phyloP scores from a whole-genome alignment of 1,140 invertebrate species.

The Pseudomyrmex pallidus region DNA sequence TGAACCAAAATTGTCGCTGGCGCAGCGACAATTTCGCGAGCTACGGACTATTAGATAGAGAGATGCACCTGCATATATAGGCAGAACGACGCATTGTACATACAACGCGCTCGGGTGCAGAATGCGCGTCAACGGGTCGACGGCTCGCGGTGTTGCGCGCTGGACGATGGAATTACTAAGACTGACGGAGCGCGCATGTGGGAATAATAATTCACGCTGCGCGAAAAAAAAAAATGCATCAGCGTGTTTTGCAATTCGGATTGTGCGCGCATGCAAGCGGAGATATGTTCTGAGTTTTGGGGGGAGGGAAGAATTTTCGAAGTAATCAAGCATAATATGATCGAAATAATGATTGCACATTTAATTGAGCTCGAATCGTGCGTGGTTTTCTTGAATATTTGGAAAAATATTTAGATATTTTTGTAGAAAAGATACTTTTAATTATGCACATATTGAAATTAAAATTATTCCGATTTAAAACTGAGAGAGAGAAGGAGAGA shows the following conservation, averaged over 20 bases:
- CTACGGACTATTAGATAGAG: slow-evolving; percentile 31
- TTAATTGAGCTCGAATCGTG: not conserved
- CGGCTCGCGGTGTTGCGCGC: not conserved
- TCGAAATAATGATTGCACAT: not conserved
- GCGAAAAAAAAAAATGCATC: slow-evolving; percentile 29
- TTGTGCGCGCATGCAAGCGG: not conserved
- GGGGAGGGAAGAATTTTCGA: not conserved
- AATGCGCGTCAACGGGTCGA: not conserved
- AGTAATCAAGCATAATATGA: not conserved
- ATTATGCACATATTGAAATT: too few species aligned
- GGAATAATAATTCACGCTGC: slow-evolving; percentile 44
- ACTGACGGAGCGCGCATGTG: slow-evolving; percentile 25
- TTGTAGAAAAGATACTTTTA: too few species aligned
- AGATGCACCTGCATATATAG: slow-evolving; percentile 32
- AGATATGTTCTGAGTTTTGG: not conserved
- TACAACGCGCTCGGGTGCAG: not conserved
- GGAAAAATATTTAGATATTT: too few species aligned
- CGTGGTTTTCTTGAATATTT: too few species aligned
- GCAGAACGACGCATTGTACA: not conserved
- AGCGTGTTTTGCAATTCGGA: slow-evolving; percentile 39
- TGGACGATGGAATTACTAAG: slow-evolving; percentile 29
- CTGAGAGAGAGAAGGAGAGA: too few species aligned
- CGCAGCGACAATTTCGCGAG: slow-evolving; percentile 43
- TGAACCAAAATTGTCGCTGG: slow-evolving; percentile 49
- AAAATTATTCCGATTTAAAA: too few species aligned